Conservation (phyloP, 2,888 invertebrate species). For the Nomada fucata region DNA sequence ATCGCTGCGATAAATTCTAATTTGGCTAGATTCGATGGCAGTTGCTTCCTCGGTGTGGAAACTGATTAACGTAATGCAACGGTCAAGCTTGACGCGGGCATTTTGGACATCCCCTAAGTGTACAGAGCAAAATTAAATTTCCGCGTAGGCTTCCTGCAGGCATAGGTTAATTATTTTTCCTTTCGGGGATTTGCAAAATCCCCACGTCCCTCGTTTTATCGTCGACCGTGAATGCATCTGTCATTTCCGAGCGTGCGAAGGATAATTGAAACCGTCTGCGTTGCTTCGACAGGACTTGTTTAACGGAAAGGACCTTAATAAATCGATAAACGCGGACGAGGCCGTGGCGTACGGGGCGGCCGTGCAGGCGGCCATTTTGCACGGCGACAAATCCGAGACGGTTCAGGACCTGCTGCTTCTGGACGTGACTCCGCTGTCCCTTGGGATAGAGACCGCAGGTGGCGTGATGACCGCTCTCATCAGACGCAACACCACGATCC, state of each 20-base stretch:
- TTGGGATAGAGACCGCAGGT: conserved; percentile 95
- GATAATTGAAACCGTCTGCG: no score
- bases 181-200: no score
- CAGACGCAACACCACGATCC: conserved; percentile 98
- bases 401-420: conserved; percentile 95
- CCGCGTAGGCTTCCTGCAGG: no score
- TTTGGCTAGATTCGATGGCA: conserved; percentile 6
- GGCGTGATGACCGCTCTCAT: conserved; percentile 97
- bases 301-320: conserved; percentile 95
- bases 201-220: no score
- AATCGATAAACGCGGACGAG: conserved; percentile 97
- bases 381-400: conserved; percentile 94
- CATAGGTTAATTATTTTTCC: neutral
- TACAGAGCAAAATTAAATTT: neutral
- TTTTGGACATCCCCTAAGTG: neutral
- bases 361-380: conserved; percentile 96
- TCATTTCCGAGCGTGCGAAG: no score
- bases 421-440: conserved; percentile 94
- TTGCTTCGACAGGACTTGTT: conserved; percentile 87
- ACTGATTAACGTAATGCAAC: conserved; percentile 27
- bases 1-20: conserved; percentile 45
- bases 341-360: conserved; percentile 98
- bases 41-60: neutral
- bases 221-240: no score
- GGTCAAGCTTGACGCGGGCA: neutral